A percentile compares a stretch with the other conserved stretches of the same genome.
Evolutionary conservation across 1,140 invertebrate genomes (phyloP).

Genomic region (Phortica variegata): DNA sequence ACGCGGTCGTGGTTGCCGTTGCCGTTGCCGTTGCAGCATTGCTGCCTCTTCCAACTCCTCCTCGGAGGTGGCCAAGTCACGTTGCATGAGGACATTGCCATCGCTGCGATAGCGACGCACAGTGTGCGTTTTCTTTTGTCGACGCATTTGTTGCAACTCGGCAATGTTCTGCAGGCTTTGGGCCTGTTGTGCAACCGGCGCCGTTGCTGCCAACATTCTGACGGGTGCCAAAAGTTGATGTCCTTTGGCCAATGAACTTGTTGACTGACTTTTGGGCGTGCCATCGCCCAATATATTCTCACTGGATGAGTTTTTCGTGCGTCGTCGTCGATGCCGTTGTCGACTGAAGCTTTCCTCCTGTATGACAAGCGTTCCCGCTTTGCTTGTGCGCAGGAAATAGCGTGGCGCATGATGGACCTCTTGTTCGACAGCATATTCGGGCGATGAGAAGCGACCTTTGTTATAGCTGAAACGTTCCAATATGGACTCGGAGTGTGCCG

Average conservation of each 20-base stretch:
- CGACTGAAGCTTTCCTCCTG: slow-evolving; percentile 58
- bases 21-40: neutral
- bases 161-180: slow-evolving; percentile 1
- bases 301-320: slow-evolving; percentile 31
- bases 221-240: slow-evolving; percentile 6
- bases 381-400: slow-evolving; percentile 58
- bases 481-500: slow-evolving; percentile 24
- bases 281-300: slow-evolving; percentile 29
- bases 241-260: slow-evolving; percentile 10
- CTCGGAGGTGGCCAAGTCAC: slow-evolving; percentile 32
- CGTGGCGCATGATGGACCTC: slow-evolving; percentile 30
- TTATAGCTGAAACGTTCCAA: slow-evolving; percentile 45
- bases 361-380: slow-evolving; percentile 59
- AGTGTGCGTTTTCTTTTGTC: slow-evolving; percentile 1
- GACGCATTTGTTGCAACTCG: neutral
- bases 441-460: slow-evolving; percentile 43
- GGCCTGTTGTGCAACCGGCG: neutral
- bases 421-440: slow-evolving; percentile 40
- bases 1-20: neutral
- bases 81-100: slow-evolving; percentile 13
- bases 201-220: neutral
- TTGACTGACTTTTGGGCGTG: neutral
- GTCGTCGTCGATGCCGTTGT: slow-evolving; percentile 36
- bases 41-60: slow-evolving; percentile 14
- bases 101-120: slow-evolving; percentile 12